Evolutionary conservation across 1,140 invertebrate species (phyloP), one percentile per base, ranked within the genome.

Genomic region (Brachionus rotundiformis): DNA sequence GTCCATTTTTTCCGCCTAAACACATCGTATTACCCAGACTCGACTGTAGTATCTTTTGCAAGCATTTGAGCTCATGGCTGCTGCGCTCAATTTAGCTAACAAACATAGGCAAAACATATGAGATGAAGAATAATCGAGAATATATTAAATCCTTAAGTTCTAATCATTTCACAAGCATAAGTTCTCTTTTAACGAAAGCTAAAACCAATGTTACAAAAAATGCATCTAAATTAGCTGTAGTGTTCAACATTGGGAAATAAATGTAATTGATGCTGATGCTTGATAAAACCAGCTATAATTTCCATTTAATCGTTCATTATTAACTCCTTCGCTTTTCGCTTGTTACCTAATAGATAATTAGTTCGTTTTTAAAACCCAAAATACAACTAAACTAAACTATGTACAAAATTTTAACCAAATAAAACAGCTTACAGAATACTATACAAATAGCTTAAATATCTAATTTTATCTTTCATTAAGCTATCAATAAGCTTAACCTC

Each of bases 391-490:
- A 54, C 47, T 54, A 23, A 54, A 54, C 47, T 54, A 54, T 54
- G 47, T 54, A 19, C n/a, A 54, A 19, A 54, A 54, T 16, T 54
- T 16, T 25, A 54, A 54, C 47, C 19, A 54, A 19, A 54, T 8
- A 54, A 54, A 19, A 11, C 16, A 49, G 16, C 2, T 5, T 49
- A 49, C 13, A 49, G 47, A 49, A 49, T 49, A 4, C 47, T 54
- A 23, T 4, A 27, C 61, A 27, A 63, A 63, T 29, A 29, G 29
- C 29, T 63, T 36, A 68, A 68, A 68, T 68, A 36, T 36, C 63
- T 68, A 23, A 31, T 68, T 68, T 63, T 63, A 63, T 63, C 61
- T 63, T 68, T 68, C 63, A 68, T 68, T 68, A 68, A 68, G 63
- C 36, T 68, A 68, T 68, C 63, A 68, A 33, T 31, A 68, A 68